Percentiles rank a stretch among this genome's conserved stretches.
These are phyloP conservation scores for Procambarus clarkii DNA, from an alignment of 1,140 invertebrate genomes.

Conservation along the genomic window DNA sequence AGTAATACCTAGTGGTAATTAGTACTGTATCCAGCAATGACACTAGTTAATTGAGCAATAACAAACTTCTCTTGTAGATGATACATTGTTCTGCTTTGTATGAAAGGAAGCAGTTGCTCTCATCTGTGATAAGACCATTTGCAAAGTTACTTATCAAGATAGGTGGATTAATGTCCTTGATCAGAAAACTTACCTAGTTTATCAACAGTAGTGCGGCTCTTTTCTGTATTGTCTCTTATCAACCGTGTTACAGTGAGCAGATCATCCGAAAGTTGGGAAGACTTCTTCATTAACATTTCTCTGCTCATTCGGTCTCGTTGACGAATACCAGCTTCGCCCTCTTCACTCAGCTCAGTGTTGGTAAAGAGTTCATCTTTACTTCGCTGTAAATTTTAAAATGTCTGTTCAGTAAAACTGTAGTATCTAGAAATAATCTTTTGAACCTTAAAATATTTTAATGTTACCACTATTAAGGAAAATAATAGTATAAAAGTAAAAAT, in stretches of 20 bases:
- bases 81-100: too few species aligned
- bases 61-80: too few species aligned
- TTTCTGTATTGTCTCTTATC: constrained; percentile 70
- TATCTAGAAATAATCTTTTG: too few species aligned
- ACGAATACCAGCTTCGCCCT: not conserved
- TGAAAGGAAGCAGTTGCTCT: not conserved
- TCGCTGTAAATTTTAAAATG: constrained; percentile 42
- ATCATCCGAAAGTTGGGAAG: constrained; percentile 63
- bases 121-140: not conserved
- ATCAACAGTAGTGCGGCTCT: constrained; percentile 67
- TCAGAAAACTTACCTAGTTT: constrained; percentile 50
- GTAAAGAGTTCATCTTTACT: constrained; percentile 69
- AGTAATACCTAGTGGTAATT: too few species aligned
- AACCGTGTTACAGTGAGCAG: constrained; percentile 66
- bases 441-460: too few species aligned
- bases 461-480: not conserved
- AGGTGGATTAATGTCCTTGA: not conserved
- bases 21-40: too few species aligned
- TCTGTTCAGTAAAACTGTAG: not conserved
- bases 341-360: not conserved
- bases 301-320: constrained; percentile 54
- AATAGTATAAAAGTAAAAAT: not conserved
- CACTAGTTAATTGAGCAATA: too few species aligned
- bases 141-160: not conserved
- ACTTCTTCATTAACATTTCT: constrained; percentile 64